phyloP scores from a whole-genome alignment of 1,140 invertebrate species.

The Aporrectodea caliginosa region DNA sequence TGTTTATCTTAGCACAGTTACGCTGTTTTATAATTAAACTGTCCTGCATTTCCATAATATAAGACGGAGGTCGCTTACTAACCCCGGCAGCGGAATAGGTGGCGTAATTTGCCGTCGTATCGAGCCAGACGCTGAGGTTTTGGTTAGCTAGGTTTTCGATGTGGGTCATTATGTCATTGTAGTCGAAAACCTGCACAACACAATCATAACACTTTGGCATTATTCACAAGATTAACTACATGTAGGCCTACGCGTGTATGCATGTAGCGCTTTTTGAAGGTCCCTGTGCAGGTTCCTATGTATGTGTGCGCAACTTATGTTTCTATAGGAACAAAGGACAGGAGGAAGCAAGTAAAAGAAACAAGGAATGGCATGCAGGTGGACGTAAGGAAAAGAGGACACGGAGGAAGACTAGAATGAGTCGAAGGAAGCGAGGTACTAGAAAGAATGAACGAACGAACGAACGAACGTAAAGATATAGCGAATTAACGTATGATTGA shows the following conservation, averaged over 20 bases:
- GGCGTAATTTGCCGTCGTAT: neutral
- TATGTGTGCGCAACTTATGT: neutral
- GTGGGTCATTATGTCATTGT: neutral
- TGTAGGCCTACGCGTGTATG: no score
- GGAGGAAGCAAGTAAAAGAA: no score
- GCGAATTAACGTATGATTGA: neutral
- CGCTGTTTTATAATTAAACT: no score
- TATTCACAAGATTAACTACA: no score
- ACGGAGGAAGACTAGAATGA: no score
- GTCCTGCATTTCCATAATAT: no score
- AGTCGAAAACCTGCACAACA: neutral
- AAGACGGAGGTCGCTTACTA: no score
- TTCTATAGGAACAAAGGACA: neutral
- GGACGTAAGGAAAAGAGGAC: no score
- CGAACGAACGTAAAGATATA: neutral
- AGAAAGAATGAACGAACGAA: neutral
- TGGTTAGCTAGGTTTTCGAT: neutral
- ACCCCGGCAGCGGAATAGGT: neutral
- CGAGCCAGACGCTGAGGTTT: neutral
- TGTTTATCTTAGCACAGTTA: no score
- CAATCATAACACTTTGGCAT: neutral
- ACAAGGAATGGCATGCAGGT: no score
- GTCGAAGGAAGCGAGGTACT: neutral
- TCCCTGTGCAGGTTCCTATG: neutral
- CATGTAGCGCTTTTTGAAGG: neutral